Conservation (phyloP, 2,888 invertebrate genomes). For the Terebella lapidaria region DNA sequence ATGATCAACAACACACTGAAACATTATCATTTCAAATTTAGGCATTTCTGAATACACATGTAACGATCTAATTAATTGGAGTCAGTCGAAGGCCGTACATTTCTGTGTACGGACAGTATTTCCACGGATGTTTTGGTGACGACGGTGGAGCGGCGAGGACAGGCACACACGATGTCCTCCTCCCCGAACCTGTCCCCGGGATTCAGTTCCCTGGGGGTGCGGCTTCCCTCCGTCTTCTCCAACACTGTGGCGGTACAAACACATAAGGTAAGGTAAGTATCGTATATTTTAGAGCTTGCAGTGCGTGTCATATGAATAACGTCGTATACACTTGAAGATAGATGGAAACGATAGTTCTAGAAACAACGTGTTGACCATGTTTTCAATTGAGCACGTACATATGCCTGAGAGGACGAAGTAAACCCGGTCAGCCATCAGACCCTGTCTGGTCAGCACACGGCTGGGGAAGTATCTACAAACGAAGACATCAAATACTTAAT, state of each 20-base stretch:
- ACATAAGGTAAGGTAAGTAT: too few species aligned
- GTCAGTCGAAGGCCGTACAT: too few species aligned
- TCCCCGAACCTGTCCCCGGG: slow-evolving; percentile 44
- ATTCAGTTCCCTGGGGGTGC: slow-evolving; percentile 34
- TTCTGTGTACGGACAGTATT: slow-evolving; percentile 40
- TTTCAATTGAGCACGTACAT: slow-evolving; percentile 27
- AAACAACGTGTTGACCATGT: too few species aligned
- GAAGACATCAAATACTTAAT: too few species aligned
- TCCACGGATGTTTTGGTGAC: slow-evolving; percentile 39
- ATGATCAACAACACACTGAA: background rate
- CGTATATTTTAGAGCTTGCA: too few species aligned
- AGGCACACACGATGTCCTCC: slow-evolving; percentile 38
- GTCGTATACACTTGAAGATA: too few species aligned
- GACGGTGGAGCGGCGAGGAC: slow-evolving; percentile 35
- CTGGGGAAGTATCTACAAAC: slow-evolving; percentile 36
- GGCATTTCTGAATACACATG: too few species aligned
- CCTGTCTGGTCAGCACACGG: slow-evolving; percentile 36
- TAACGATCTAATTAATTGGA: too few species aligned
- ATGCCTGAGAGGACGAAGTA: slow-evolving; percentile 41
- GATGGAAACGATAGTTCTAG: too few species aligned
- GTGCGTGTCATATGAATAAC: too few species aligned
- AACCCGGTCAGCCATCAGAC: slow-evolving; percentile 39
- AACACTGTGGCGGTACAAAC: slow-evolving; percentile 35
- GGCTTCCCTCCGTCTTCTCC: slow-evolving; percentile 36
- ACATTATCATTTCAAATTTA: background rate